Conservation (phyloP, 1,140 invertebrate species). For the Saxidomus purpurata region DNA sequence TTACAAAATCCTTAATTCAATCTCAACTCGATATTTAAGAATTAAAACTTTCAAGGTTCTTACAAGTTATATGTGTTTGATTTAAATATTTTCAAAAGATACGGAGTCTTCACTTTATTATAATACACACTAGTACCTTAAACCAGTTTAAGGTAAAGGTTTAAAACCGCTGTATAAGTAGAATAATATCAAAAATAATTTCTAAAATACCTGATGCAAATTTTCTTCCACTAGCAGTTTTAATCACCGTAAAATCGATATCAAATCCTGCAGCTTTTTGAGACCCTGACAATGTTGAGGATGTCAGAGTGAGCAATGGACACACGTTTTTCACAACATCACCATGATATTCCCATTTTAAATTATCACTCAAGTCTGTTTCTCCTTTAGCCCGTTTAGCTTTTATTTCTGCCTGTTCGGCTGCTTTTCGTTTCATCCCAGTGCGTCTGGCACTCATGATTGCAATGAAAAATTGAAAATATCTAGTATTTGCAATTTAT, state of each 20-base stretch:
- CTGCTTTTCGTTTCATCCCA: conserved; percentile 75
- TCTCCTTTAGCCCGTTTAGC: conserved; percentile 77
- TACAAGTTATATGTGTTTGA: too few relatives aligned
- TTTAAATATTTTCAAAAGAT: too few relatives aligned
- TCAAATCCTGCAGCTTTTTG: conserved; percentile 81
- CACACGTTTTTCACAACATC: conserved; percentile 69
- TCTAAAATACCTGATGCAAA: conserved; percentile 84
- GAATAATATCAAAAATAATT: too few relatives aligned
- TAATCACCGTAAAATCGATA: conserved; percentile 84
- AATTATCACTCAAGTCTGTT: conserved; percentile 72
- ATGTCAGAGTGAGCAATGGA: conserved; percentile 69
- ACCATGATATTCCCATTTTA: conserved; percentile 73
- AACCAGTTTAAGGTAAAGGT: too few relatives aligned
- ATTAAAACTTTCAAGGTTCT: too few relatives aligned
- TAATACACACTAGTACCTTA: too few relatives aligned
- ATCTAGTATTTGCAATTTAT: background rate
- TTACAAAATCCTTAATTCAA: too few relatives aligned
- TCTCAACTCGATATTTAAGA: too few relatives aligned
- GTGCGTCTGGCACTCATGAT: conserved; percentile 26
- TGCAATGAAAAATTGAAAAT: background rate
- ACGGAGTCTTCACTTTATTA: too few relatives aligned
- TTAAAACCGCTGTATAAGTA: too few relatives aligned
- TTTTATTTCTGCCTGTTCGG: conserved; percentile 64
- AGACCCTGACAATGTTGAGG: conserved; percentile 72
- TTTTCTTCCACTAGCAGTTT: conserved; percentile 82